Evolutionary conservation across 2,797 vertebrate genomes (phyloP), one percentile per base, ranked within the genome.

Genomic region (Falco naumanni): DNA sequence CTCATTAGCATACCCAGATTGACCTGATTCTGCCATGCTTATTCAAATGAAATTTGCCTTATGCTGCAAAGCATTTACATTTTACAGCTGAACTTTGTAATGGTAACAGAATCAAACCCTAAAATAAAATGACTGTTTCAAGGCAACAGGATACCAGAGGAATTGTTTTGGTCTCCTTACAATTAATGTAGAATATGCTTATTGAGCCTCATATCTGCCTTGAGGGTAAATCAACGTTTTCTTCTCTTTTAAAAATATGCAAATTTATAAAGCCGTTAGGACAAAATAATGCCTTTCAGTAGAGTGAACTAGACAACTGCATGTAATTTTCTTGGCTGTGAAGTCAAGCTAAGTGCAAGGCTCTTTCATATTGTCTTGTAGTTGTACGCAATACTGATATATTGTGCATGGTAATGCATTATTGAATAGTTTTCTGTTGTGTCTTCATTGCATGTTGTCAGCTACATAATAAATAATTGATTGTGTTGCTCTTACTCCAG

Each of bases 381-480:
- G 93, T 84, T 71, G 78, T 85, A 34, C 1, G 4, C 84, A 56
- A 12, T 80, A 41, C 75, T 72, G 94, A 94, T 95, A 78, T 39
- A 89, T 92, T 75, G 87, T 53, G 21, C 76, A 16, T 3, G 1
- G 82, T 91, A 87, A 95, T 97, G 92, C 95, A 97, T 96, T 97
- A 97, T 96, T 94, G 96, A 97, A 28, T 56, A 96, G 93, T 18
- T 95, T 88, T 95, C 96, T 95, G 71, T 95, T 90, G 84, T 85
- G 84, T 95, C 93, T 96, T 92, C 94, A 96, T 94, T 89, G 92
- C 71, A 29, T 5, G 29, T 92, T 95, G 88, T 96, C 94, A 95
- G 90, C 95, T 94, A 78, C 34, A 3, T 65, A 68, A 94, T 97
- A 95, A 97, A 97, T 97, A 96, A 97, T 97, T 94, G 89, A 97